Evolutionary conservation across 2,113 vertebrate genomes (phyloP), one percentile per base, ranked within the genome.

Genomic region (Oenanthe oenanthe): DNA sequence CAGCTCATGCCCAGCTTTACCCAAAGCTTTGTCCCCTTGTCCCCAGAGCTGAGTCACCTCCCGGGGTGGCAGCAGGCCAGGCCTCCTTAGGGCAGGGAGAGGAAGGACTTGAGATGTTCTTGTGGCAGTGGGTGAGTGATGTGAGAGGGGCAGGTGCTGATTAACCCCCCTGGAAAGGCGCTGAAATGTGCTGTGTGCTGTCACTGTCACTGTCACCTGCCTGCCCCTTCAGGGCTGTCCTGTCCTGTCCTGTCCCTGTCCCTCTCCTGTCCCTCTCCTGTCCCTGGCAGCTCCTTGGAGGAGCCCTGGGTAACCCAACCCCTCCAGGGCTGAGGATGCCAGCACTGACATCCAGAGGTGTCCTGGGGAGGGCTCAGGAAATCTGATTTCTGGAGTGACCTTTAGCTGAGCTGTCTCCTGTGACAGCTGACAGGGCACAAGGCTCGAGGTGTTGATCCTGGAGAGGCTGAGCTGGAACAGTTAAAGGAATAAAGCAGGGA

Each of bases 341-440:
- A 76, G 76, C 38, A 10, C 58, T 66, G 53, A 73, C 71, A 74
- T 51, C 91, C 75, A 54, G 92, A 96, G 92, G 95, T 76, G 88
- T 91, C 91, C 65, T 94, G 91, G 87, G 89, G 74, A 90, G 56
- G 34, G 65, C 17, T 12, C 5, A 72, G 87, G 42, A 75, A 61
- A 93, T 76, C 77, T 89, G 93, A 95, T 97, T 97, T 96, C 77
- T 91, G 71, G 51, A 81, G 88, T 80, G 93, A 97, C 96, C 96
- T 97, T 96, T 94, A 17, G 36, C 85, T 76, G 56, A 83, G 91
- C 21, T 71, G 65, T 54, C 36, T 67, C 5, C 2, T 15, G 76
- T 25, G 95, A 63, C 85, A 83, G 80, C 67, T 90, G 82, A 15
- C 4, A 17, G 31, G 56, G 9, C 34, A 36, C 67, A 13, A 1